Evolutionary conservation across 2,888 invertebrate species (phyloP), one percentile per base, ranked within the genome.

Genomic region (Drosophila setosimentum): DNA sequence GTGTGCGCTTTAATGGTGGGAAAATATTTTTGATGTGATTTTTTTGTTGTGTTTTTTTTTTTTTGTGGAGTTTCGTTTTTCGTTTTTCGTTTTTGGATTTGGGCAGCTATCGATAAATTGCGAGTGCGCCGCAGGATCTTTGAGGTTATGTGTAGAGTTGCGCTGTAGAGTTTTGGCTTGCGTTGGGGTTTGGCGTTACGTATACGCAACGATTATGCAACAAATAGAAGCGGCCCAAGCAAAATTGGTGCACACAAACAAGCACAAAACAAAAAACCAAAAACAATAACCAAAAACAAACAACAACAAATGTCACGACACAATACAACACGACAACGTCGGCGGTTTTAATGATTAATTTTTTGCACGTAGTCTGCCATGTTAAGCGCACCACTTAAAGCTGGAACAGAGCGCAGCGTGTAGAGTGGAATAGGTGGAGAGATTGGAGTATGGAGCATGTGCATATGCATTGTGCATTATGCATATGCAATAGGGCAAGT

Each of bases 1-100:
- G 72, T 68, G 72, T 70, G 74, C 80, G 76, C 82, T 79, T 83
- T 83, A 85, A 87, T 85, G 85, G 88, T 85, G 85, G 85, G 85
- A 85, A 85, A 87, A 85, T 87, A 85, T 85, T 85, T 85, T 66
- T 75, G 78, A 71, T 68, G 75, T 54, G 79, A 63, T 73, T 78
- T 65, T 67, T 64, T 50, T 51, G 42, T n/a, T 37, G n/a, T n/a
- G 21, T 40, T n/a, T 10, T 24, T 29, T 37, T 55, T 61, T 10
- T 24, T 29, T 37, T 55, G 58, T 45, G 27, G 21, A 27, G 21
- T 58, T 48, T 62, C 37, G n/a, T 33, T 50, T 30, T 63, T n/a
- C n/a, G n/a, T 51, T 72, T 69, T 78, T 58, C 64, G 54, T 58
- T 51, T 68, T 77, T 63, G 73, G 50, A 42, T 48, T 70, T 68